Base-by-base conservation (phyloP, 2,113 vertebrate species). In the Oncorhynchus clarkii region DNA sequence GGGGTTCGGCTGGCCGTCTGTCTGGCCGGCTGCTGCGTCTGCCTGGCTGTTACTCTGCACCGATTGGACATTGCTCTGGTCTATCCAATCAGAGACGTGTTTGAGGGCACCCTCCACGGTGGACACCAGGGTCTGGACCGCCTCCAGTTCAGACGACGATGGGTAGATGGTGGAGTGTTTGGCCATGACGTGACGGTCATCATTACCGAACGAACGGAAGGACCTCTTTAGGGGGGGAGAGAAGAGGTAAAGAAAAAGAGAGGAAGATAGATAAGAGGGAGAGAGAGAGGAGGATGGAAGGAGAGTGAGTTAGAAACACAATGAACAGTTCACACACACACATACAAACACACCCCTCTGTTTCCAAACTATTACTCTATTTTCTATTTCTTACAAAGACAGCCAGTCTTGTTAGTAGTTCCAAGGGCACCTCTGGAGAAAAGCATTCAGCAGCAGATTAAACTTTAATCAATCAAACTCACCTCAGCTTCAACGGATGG, bases 131-230 rank as follows among this genome's bases (percentile, higher is more conserved):
- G 96, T 97, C 93, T 99, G 98, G 67, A 99, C 96, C 54, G 97
- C 98, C 89, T 99, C 97, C 75, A 99, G 94, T 86, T 97, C 96
- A 77, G 96, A 95, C 5, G 96, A 97, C 87, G 98, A 98, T 22
- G 98, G 98, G 88, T 99, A 99, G 86, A 99, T 98, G 85, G 96
- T 95, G 88, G 98, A 98, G 93, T 99, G 98, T 79, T 99, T 99
- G 74, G 98, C 96, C 98, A 99, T 99, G 83, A 99, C 97, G 31
- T 99, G 97, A 88, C 97, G 97, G 92, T 99, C 98, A 91, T 99
- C 97, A 9, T 99, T 99, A 80, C 96, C 96, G 85, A 99, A 99
- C 81, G 98, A 98, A 84, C 98, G 95, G 90, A 97, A 99, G 79
- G 98, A 98, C 95, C 98, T 98, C 98, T 99, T 93, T 85, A 48